Base-by-base conservation (phyloP, 2,888 invertebrate genomes). In the Caenorhabditis imperialis region DNA sequence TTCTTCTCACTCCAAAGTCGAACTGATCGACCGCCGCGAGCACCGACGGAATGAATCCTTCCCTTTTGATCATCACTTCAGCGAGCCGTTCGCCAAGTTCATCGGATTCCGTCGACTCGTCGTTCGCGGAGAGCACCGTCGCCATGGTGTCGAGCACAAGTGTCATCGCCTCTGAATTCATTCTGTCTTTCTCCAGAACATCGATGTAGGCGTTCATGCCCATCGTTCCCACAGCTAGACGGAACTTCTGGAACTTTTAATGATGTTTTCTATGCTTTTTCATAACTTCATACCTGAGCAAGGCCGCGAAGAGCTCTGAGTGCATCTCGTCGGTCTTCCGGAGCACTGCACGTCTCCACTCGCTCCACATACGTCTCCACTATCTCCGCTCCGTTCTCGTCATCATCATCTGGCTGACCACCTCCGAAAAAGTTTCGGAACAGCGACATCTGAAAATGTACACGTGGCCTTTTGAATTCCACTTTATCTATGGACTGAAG, bases 291-390 rank as follows among this genome's bases (percentile, higher is more conserved):
- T 82, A 90, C 91, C 88, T 89, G 90, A 12, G 91, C 90, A 51
- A 91, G 84, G n/a, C 90, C 94, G 89, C 95, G 95, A 12, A 99
- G 92, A 0, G 96, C 96, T 77, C 97, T 92, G 85, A 98, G 95
- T 0, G 98, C 97, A 92, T 98, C 97, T 84, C 97, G 91, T 40
- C 98, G 91, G 88, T 99, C 99, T 88, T 97, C 96, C 35, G 98
- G 90, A 44, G 98, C 90, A 0, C 95, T 95, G 0, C 97, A 96
- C 51, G 95, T 94, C 86, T 93, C 93, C 1, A 97, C 93, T 77
- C 99, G 91, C 86, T 97, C 96, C 18, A 97, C 94, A 27, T 99
- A 90, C 76, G 94, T 92, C 89, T 98, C 98, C 79, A 98, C 93
- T 87, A 85, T 65, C 33, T 86, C 82, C 2, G 75, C 77, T 33